Evolutionary conservation across 2,113 vertebrate genomes (phyloP).

Genomic region (Paramormyrops kingsleyae): DNA sequence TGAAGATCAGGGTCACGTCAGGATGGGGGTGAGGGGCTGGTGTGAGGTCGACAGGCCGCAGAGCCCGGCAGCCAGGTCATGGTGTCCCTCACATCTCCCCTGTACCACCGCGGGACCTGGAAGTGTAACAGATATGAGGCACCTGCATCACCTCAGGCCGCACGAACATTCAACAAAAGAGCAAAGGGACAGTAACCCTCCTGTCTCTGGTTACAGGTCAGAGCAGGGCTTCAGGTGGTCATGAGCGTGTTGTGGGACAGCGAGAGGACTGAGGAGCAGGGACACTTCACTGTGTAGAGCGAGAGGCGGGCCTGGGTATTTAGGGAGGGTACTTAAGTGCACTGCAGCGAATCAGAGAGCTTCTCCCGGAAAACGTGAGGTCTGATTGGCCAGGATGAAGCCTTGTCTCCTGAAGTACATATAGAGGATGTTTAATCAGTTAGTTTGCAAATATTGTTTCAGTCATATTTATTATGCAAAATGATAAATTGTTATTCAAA

Average conservation of each 20-base stretch:
- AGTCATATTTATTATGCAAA: neutral
- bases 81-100: neutral
- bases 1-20: neutral
- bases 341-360: neutral
- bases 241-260: neutral
- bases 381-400: neutral
- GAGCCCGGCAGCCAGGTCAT: neutral
- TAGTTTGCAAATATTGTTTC: neutral
- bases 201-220: neutral
- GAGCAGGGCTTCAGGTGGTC: neutral
- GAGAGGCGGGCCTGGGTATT: neutral
- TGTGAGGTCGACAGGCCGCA: neutral
- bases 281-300: neutral
- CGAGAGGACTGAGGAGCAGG: neutral
- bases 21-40: neutral
- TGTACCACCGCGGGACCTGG: neutral
- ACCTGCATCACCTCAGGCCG: neutral
- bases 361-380: neutral
- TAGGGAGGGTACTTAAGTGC: neutral
- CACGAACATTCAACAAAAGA: neutral
- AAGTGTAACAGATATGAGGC: neutral
- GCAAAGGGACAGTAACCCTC: neutral
- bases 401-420: neutral
- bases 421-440: neutral
- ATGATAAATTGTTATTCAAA: neutral